Evolutionary conservation across 2,888 invertebrate genomes (phyloP).

Genomic region (Adelognathus sp.): DNA sequence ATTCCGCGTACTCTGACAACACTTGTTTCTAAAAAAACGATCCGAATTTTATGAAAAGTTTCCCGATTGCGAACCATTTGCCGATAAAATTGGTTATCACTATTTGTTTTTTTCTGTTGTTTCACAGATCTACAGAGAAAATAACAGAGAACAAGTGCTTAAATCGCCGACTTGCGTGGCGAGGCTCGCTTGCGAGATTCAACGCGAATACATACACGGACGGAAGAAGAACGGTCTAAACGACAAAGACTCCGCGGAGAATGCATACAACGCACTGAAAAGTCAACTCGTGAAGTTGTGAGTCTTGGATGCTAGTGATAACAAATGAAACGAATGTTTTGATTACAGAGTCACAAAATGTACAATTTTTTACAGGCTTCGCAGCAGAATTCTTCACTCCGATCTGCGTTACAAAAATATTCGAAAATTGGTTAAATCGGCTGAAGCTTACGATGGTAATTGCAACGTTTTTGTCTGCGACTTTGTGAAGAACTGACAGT

Average conservation of each 20-base stretch:
- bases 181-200: slow-evolving; percentile 76
- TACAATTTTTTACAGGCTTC: slow-evolving; percentile 69
- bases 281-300: slow-evolving; percentile 72
- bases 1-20: too few species aligned
- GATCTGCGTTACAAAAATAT: slow-evolving; percentile 67
- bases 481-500: slow-evolving; percentile 29
- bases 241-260: slow-evolving; percentile 31
- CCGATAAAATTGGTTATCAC: too few species aligned
- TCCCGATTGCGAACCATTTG: too few species aligned
- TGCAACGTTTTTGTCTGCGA: slow-evolving; percentile 68
- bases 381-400: slow-evolving; percentile 68
- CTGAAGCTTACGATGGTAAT: slow-evolving; percentile 62
- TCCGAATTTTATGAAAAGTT: too few species aligned
- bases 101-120: slow-evolving; percentile 11
- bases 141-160: slow-evolving; percentile 22
- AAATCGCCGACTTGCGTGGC: slow-evolving; percentile 75
- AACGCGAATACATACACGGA: slow-evolving; percentile 72
- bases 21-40: too few species aligned
- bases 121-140: slow-evolving; percentile 43
- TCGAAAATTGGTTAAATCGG: slow-evolving; percentile 72
- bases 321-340: too few species aligned
- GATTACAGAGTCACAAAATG: neutral
- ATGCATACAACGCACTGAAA: slow-evolving; percentile 66
- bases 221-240: slow-evolving; percentile 63
- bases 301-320: too few species aligned